Conservation (phyloP, 2,113 vertebrate species). For the Trichechus manatus region DNA sequence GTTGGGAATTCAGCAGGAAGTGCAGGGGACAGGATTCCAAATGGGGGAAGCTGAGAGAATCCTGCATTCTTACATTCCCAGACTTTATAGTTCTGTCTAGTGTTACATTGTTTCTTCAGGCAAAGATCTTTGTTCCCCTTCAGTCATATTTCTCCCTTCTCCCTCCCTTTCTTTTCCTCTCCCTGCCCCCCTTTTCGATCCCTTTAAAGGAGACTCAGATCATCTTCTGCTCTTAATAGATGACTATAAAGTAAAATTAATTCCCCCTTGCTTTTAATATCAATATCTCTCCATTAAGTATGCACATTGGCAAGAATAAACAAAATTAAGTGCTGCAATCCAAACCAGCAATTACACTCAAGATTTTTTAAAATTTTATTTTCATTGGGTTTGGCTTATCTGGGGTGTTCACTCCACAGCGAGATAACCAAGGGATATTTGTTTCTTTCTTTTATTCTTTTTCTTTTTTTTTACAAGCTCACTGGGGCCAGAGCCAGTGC, state of each 20-base stretch:
- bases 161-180: neutral
- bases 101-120: conserved; percentile 83
- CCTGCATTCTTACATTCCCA: conserved; percentile 78
- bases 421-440: conserved; percentile 62
- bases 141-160: conserved; percentile 78
- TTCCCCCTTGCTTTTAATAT: conserved; percentile 79
- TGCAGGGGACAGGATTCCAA: conserved; percentile 76
- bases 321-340: conserved; percentile 80
- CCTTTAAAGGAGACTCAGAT: conserved; percentile 82
- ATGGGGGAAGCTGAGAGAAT: conserved; percentile 62
- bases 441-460: conserved; percentile 29
- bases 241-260: conserved; percentile 83
- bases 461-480: conserved; percentile 66
- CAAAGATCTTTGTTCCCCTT: conserved; percentile 83
- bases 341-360: conserved; percentile 79
- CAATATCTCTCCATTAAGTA: conserved; percentile 81
- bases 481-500: conserved; percentile 48
- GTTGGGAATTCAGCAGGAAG: conserved; percentile 76
- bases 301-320: conserved; percentile 75
- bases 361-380: conserved; percentile 23
- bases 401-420: conserved; percentile 18
- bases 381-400: conserved; percentile 58
- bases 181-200: conserved; percentile 22
- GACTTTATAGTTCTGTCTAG: conserved; percentile 84
- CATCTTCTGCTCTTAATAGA: conserved; percentile 81